A percentile compares a stretch with the other conserved stretches of the same genome.
These are phyloP conservation scores for Cybosia mesomella DNA, from an alignment of 2,888 invertebrate species.

Conservation along the genomic window DNA sequence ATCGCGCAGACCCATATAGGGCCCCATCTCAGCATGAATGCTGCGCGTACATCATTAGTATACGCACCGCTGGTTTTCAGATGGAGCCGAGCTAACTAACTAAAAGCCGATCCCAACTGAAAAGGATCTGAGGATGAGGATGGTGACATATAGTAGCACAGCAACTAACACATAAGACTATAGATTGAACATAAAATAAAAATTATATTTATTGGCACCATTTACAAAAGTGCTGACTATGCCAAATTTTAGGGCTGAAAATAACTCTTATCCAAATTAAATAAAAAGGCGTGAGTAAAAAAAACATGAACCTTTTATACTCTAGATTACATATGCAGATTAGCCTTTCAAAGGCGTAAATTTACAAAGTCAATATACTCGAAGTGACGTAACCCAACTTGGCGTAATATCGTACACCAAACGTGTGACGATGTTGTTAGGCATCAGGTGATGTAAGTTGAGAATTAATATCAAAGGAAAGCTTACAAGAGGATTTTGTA, in stretches of 20 bases:
- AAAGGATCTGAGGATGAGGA: too few species aligned
- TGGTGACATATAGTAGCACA: too few species aligned
- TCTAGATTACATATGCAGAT: constrained; percentile 18
- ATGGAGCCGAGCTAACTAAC: too few species aligned
- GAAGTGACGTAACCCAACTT: constrained; percentile 23
- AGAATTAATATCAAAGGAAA: constrained; percentile 41
- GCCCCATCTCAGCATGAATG: too few species aligned
- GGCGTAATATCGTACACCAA: constrained; percentile 22
- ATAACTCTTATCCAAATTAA: neutral
- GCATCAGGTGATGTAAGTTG: constrained; percentile 37
- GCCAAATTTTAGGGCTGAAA: neutral
- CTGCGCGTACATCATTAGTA: too few species aligned
- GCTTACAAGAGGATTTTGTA: constrained; percentile 33
- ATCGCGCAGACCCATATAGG: too few species aligned
- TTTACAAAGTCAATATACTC: constrained; percentile 22
- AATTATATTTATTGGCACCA: too few species aligned
- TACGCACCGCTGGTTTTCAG: too few species aligned
- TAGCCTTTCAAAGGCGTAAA: constrained; percentile 20
- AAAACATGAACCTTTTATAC: neutral
- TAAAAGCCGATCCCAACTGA: too few species aligned
- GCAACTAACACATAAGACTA: too few species aligned
- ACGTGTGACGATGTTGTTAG: constrained; percentile 25
- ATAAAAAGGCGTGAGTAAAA: neutral
- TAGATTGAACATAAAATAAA: too few species aligned
- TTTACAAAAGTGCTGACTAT: neutral